Conservation (phyloP, 2,113 vertebrate genomes). For the Phoenicopterus ruber region DNA sequence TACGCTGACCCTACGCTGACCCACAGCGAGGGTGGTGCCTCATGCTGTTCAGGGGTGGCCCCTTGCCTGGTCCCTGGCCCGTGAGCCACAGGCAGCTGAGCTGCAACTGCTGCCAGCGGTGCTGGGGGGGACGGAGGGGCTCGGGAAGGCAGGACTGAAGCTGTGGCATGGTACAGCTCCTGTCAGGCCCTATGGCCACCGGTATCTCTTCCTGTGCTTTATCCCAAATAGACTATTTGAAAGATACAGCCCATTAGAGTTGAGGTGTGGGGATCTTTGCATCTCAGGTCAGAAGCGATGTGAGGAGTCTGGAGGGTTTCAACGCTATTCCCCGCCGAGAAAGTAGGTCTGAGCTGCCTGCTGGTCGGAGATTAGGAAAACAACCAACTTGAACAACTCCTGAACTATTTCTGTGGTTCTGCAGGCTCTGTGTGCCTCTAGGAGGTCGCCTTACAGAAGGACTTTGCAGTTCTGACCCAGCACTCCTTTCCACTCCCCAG, state of each 20-base stretch:
- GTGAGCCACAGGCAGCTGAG: neutral
- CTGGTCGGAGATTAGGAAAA: neutral
- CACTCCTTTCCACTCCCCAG: neutral
- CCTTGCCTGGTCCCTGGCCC: neutral
- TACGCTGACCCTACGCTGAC: too few species aligned
- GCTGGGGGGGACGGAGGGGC: neutral
- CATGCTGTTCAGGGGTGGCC: neutral
- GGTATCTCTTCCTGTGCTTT: neutral
- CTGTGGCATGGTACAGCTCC: neutral
- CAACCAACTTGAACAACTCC: neutral
- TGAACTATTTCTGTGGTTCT: neutral
- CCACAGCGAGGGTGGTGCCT: accelerated
- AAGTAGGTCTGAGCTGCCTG: neutral
- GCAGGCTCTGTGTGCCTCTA: neutral
- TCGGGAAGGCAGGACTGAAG: neutral
- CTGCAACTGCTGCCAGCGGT: neutral
- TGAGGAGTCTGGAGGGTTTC: neutral
- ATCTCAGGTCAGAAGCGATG: neutral
- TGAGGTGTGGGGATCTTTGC: neutral
- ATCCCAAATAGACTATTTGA: neutral
- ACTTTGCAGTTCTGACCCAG: neutral
- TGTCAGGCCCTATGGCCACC: accelerated
- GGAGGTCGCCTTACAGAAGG: neutral
- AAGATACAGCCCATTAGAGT: neutral
- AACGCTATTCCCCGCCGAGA: neutral